Base-by-base conservation (phyloP, 2,113 vertebrate genomes). In the Oncorhynchus keta region DNA sequence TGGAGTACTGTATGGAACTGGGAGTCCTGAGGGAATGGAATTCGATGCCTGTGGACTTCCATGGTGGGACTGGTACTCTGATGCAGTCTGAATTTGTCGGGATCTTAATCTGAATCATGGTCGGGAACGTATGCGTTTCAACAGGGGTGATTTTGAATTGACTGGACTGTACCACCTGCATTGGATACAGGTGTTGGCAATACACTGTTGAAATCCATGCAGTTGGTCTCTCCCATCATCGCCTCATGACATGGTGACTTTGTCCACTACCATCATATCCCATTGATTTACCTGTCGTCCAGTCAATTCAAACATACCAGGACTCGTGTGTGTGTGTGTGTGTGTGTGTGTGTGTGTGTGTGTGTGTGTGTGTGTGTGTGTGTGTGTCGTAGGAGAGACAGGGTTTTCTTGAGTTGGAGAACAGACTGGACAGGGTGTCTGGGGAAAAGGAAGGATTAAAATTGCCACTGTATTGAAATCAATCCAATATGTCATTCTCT, bases 391-490 rank as follows among this genome's bases (percentile, higher is more conserved):
- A 45, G 84, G 39, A 61, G 76, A 88, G 89, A 89, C 89, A 86
- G 91, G 87, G 90, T 91, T 89, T 86, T 73, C 75, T 77, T 81
- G 84, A 86, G 62, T 84, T 82, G 83, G 81, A 81, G 84, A 84
- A 78, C 75, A 80, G 57, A 69, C 22, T 75, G 57, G 51, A 45
- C 76, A 72, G 24, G 30, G 20, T 68, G 78, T 86, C 72, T 68
- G 75, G 84, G 39, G 85, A 81, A 83, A 88, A 89, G 70, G 81
- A 91, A 86, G 81, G 87, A 90, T 92, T 92, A 92, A 93, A 89
- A 86, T 92, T 92, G 90, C 90, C 90, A 92, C 88, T 94, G 92
- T 93, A 92, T 89, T 93, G 83, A 92, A 93, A 90, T 90, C 76
- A 49, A 87, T 88, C 86, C 89, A 89, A 89, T 87, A 87, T 90